phyloP scores from a whole-genome alignment of 2,113 vertebrate genomes.

The Balaeniceps rex region DNA sequence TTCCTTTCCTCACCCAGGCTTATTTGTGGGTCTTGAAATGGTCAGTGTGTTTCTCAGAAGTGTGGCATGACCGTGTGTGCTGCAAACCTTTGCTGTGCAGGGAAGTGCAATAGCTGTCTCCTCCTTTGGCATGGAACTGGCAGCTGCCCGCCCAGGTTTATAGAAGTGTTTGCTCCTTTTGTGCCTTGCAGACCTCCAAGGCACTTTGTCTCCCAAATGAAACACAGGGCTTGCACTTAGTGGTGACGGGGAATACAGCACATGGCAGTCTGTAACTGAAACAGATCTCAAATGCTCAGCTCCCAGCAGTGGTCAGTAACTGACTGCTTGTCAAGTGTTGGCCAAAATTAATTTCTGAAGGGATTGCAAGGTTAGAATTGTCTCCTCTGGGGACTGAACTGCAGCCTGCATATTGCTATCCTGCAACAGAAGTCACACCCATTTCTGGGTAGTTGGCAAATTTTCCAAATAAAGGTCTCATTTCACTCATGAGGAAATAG shows the following conservation, averaged over 20 bases:
- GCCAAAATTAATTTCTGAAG: neutral
- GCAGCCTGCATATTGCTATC: neutral
- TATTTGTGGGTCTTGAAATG: neutral
- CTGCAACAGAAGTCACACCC: neutral
- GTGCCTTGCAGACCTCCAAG: neutral
- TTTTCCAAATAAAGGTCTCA: neutral
- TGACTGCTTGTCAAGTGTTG: neutral
- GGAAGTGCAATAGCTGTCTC: too few species aligned
- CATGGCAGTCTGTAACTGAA: neutral
- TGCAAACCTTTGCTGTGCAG: neutral
- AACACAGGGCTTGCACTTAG: neutral
- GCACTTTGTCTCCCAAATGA: neutral
- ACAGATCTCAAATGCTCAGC: neutral
- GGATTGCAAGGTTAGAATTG: neutral
- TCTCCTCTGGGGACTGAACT: neutral
- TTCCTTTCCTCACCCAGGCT: neutral
- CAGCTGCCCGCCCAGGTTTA: neutral
- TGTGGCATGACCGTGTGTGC: neutral
- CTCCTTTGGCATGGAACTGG: neutral
- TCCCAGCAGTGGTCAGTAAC: neutral
- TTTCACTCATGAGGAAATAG: neutral
- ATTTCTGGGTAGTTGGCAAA: neutral
- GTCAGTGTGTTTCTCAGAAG: neutral
- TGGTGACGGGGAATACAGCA: neutral
- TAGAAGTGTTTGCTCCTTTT: neutral